These are phyloP conservation scores for Poliocrania exsul DNA, from an alignment of 2,797 vertebrate species.

Conservation along the genomic window DNA sequence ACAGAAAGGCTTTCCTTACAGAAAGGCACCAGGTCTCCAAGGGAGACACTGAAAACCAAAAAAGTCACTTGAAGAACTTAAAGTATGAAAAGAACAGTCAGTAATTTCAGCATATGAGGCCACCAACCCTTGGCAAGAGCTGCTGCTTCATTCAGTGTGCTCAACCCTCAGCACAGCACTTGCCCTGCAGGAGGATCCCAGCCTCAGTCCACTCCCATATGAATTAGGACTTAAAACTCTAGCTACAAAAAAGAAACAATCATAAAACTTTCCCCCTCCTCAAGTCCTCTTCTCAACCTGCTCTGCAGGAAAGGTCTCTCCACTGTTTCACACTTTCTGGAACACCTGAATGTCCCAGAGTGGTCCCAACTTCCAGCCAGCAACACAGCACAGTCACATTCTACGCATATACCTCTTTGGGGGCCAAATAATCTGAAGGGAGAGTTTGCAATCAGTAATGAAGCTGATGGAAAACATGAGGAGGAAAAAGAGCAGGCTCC, in stretches of 20 bases:
- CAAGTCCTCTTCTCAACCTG: not conserved
- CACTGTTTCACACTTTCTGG: not conserved
- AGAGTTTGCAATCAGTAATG: not conserved
- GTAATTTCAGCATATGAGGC: not conserved
- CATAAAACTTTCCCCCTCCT: not conserved
- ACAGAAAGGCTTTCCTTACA: not conserved
- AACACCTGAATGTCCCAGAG: not conserved
- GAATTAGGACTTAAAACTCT: not conserved
- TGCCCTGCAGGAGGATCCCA: not conserved
- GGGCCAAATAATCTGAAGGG: not conserved
- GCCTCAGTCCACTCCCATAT: not conserved
- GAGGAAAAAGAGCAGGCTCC: not conserved
- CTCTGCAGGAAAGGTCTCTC: not conserved
- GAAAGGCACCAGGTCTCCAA: not conserved
- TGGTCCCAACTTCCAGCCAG: not conserved
- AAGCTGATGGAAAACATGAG: not conserved
- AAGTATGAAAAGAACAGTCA: not conserved
- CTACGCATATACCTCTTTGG: fast-evolving
- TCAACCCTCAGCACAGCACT: not conserved
- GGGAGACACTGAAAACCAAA: not conserved
- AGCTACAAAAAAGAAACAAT: not conserved
- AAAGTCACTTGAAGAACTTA: not conserved
- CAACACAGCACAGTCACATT: not conserved
- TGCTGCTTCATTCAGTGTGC: not conserved
- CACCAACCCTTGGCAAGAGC: not conserved